Evolutionary conservation across 2,888 invertebrate genomes (phyloP), one percentile per base, ranked within the genome.

Genomic region (Aspidiotus destructor): DNA sequence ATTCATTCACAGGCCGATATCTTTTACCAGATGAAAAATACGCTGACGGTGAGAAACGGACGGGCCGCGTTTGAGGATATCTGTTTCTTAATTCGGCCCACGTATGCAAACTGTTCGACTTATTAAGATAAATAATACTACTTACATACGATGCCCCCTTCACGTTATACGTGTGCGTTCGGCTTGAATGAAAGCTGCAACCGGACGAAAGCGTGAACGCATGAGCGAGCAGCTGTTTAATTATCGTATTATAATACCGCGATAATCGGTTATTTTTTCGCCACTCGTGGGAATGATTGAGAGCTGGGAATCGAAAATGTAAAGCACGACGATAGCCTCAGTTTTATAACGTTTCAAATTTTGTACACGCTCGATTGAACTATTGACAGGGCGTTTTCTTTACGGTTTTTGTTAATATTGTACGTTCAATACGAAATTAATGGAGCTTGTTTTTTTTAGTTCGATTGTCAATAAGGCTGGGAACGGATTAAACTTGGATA

Each of bases 181-280:
- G 28, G 28, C 28, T 48, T 11, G 48, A n/a, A 48, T 13, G 11
- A 48, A 48, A 48, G 48, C 48, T 48, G 48, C 48, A 48, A 48
- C 48, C n/a, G 48, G 48, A n/a, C 11, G n/a, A 48, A 48, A 48
- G 48, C 10, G 48, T n/a, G 6, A 48, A 6, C 48, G 48, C 10
- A n/a, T n/a, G 48, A 48, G 48, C 48, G 48, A n/a, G 48, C 48
- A 48, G 48, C 48, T 48, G 48, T 48, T 48, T 48, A 48, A 48
- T 48, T 48, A 48, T 48, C 10, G 11, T 11, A 11, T 48, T 48
- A 28, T 28, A 28, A 28, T 28, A 28, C 28, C 28, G 28, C 28
- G 28, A 28, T 28, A 48, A 48, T 48, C 48, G 48, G n/a, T 48
- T 48, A 48, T 13, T 48, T 13, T 48, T 48, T 48, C 48, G 11